Base-by-base conservation (phyloP, 2,797 vertebrate genomes). In the Denticeps clupeoides region DNA sequence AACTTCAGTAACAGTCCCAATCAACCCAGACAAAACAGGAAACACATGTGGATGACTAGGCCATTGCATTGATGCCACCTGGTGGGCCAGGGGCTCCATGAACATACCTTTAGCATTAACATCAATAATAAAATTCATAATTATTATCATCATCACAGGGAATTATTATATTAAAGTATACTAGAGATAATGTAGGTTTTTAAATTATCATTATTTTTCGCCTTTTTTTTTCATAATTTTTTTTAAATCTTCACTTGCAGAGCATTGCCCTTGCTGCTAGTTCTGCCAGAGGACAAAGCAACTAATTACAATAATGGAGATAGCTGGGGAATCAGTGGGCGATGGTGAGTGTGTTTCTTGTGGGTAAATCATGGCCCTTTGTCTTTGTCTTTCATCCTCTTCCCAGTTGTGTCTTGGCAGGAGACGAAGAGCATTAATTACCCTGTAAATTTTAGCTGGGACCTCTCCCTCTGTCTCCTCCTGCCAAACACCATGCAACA, bases 301-400 rank as follows among this genome's bases (percentile, higher is more conserved):
- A 45, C 12, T 53, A 53, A 61, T 61, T 53, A 50, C 48, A 49
- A 42, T 53, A 53, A 49, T 47, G 47, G 35, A 18, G 40, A 21
- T 38, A 47, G 28, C 35, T 45, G 24, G 18, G 11, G 18, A 23
- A 33, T 56, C 40, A 49, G 49, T 51, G 52, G 38, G 44, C 32
- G 23, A 50, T 49, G 35, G 46, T 27, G 32, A 29, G 32, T 18
- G 29, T 25, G 22, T 43, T 59, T 50, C 42, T 48, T 21, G 11
- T 16, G 24, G 16, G 15, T n/a, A 3, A 41, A 49, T 19, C 18
- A 4, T 29, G 35, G 13, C 43, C 33, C 22, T 24, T 12, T 52
- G 51, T 32, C 47, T 55, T 58, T 26, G 44, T 55, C 58, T 60
- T 59, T 65, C 41, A 53, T 49, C 53, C 35, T 19, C 41, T 48